Percentiles rank a stretch among this genome's conserved stretches.
phyloP scores from a whole-genome alignment of 2,113 vertebrate genomes.

The Oryzias celebensis region DNA sequence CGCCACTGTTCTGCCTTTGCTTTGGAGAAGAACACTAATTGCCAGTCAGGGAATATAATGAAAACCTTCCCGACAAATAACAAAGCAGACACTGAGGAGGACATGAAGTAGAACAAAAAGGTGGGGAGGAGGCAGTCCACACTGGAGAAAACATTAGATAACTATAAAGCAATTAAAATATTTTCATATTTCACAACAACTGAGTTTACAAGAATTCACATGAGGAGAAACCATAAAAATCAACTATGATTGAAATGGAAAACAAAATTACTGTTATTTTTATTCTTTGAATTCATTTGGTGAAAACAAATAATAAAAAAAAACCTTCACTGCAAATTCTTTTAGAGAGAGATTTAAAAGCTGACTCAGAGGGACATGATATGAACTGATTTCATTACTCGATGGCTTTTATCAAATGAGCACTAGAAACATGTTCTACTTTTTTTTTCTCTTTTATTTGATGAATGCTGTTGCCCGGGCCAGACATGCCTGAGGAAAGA shows the following conservation, averaged over 20 bases:
- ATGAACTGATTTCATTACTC: constrained; percentile 45
- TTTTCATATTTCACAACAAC: constrained; percentile 30
- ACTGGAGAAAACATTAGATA: constrained; percentile 47
- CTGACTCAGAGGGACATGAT: constrained; percentile 40
- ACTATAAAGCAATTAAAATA: constrained; percentile 49
- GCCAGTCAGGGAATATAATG: constrained; percentile 67
- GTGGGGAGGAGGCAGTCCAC: constrained; percentile 39
- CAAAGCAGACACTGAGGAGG: constrained; percentile 62
- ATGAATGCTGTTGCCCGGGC: constrained; percentile 44
- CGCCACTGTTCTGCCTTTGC: constrained; percentile 59
- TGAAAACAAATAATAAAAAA: constrained; percentile 25
- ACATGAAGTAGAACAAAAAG: constrained; percentile 53
- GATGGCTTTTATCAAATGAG: constrained; percentile 55
- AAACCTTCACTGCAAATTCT: constrained; percentile 11
- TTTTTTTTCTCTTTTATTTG: constrained; percentile 28
- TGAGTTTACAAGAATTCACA: constrained; percentile 27
- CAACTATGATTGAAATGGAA: constrained; percentile 24
- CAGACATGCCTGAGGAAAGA: constrained; percentile 45
- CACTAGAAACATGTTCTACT: constrained; percentile 37
- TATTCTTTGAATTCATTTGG: not conserved
- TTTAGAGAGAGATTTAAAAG: constrained; percentile 38
- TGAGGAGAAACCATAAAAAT: constrained; percentile 23
- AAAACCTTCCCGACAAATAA: constrained; percentile 75
- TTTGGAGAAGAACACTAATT: constrained; percentile 74
- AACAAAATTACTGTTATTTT: too few relatives aligned